These are phyloP conservation scores for Sweltsa coloradensis DNA, from an alignment of 1,140 invertebrate genomes.

Conservation along the genomic window DNA sequence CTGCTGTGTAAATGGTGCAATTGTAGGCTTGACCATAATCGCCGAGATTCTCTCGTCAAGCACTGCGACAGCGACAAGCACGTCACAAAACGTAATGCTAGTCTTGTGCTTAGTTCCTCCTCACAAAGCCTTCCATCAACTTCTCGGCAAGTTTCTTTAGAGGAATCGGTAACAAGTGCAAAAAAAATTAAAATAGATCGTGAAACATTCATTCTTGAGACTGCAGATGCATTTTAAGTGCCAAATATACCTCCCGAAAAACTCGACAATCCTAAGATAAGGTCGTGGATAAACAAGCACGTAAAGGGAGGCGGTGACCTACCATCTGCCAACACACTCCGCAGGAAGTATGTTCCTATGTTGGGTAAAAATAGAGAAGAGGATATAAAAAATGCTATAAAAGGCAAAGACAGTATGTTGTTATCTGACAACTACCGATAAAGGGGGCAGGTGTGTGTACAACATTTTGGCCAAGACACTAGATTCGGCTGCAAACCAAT, in stretches of 20 bases:
- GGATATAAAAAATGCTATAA: not conserved
- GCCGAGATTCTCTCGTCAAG: no score
- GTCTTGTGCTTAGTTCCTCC: no score
- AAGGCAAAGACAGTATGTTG: not conserved
- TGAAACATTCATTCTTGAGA: not conserved
- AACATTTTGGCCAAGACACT: not conserved
- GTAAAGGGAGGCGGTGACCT: not conserved
- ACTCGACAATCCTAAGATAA: not conserved
- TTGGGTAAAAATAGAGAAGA: not conserved
- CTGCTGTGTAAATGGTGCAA: no score
- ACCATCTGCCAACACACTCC: not conserved
- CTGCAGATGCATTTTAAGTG: not conserved
- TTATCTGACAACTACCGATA: conserved; percentile 2
- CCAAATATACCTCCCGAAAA: not conserved
- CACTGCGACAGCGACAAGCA: no score
- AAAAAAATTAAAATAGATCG: not conserved
- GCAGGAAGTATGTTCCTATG: conserved; percentile 2
- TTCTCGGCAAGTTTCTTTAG: not conserved
- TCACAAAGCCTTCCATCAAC: no score
- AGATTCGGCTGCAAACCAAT: not conserved
- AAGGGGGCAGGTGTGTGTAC: not conserved
- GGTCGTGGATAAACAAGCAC: not conserved
- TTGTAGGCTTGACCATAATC: no score
- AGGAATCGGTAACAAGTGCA: not conserved
- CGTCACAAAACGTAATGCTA: no score